Percentiles rank a stretch among this genome's conserved stretches.
Evolutionary conservation across 1,140 invertebrate genomes (phyloP).

Genomic region (Diorhabda carinulata): DNA sequence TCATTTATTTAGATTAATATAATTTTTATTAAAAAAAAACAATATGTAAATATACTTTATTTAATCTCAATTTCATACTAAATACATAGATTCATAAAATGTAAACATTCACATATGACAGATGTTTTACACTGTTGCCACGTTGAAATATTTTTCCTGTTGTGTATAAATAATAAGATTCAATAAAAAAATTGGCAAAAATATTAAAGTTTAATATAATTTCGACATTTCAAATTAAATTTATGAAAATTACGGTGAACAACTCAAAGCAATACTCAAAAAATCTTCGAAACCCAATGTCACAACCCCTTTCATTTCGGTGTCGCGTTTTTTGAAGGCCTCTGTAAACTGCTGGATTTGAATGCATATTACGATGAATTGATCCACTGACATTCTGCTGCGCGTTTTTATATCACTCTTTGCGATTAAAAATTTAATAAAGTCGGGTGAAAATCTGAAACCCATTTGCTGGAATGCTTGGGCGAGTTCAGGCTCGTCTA

Average conservation of each 20-base stretch:
- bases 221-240: too few species aligned
- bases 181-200: too few species aligned
- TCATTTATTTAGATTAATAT: too few species aligned
- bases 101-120: too few species aligned
- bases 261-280: conserved; percentile 67
- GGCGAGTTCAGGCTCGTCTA: conserved; percentile 73
- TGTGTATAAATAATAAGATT: too few species aligned
- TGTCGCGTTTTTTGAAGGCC: conserved; percentile 72
- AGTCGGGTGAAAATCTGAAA: conserved; percentile 76
- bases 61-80: too few species aligned
- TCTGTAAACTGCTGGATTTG: conserved; percentile 84
- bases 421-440: conserved; percentile 67
- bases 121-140: too few species aligned
- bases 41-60: too few species aligned
- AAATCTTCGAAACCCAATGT: conserved; percentile 85
- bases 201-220: too few species aligned
- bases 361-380: conserved; percentile 83
- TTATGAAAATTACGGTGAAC: conserved; percentile 54
- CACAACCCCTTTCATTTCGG: conserved; percentile 69
- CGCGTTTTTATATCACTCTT: conserved; percentile 62
- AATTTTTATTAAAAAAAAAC: too few species aligned
- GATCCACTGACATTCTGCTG: conserved; percentile 72
- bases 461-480: conserved; percentile 79
- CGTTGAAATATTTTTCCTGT: too few species aligned
- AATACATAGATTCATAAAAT: too few species aligned